Percentiles rank a stretch among this genome's conserved stretches.
phyloP scores from a whole-genome alignment of 2,797 vertebrate genomes.

The Gambelia wislizenii region DNA sequence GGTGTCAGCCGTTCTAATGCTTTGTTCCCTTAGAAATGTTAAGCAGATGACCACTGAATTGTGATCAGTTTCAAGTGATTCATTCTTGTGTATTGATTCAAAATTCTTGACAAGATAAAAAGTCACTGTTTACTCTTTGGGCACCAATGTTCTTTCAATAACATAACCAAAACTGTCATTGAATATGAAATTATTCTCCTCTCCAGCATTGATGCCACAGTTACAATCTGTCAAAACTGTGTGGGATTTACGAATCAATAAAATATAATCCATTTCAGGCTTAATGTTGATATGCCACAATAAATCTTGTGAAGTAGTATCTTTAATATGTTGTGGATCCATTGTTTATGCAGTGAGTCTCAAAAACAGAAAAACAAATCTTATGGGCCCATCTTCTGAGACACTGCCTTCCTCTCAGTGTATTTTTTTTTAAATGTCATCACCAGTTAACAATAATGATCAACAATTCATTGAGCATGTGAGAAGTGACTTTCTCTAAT shows the following conservation, averaged over 20 bases:
- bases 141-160: slow-evolving; percentile 28
- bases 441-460: neutral
- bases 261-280: slow-evolving; percentile 24
- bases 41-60: slow-evolving; percentile 33
- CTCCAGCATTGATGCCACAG: neutral
- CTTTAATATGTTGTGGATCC: slow-evolving; percentile 4
- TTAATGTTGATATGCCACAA: slow-evolving; percentile 1
- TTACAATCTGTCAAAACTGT: slow-evolving; percentile 41
- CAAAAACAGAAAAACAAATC: neutral
- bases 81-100: slow-evolving; percentile 8
- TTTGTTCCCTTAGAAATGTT: slow-evolving; percentile 40
- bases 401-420: neutral
- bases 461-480: neutral
- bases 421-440: neutral
- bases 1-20: neutral
- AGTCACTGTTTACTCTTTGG: slow-evolving; percentile 28
- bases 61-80: slow-evolving; percentile 39
- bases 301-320: neutral
- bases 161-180: slow-evolving; percentile 30
- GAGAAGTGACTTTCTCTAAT: neutral
- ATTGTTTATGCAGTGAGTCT: neutral
- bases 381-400: no score
- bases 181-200: slow-evolving; percentile 36
- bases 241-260: slow-evolving; percentile 42
- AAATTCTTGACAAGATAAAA: slow-evolving; percentile 40